Evolutionary conservation across 2,888 invertebrate species (phyloP), one percentile per base, ranked within the genome.

Genomic region (Patella ulyssiponensis): DNA sequence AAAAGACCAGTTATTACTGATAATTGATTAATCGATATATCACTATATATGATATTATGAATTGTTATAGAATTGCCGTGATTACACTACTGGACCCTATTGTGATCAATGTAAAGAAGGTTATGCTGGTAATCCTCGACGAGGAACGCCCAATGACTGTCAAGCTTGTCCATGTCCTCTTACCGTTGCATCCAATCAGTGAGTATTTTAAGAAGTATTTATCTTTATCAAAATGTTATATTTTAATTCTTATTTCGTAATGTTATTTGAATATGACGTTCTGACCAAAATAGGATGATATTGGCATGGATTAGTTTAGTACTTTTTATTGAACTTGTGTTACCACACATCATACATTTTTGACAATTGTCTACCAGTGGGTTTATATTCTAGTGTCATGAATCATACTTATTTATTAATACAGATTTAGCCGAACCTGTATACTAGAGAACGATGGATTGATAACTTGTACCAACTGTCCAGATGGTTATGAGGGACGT

Each of bases 81-180:
- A 92, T 81, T 91, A 92, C 83, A 92, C 92, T 7, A 88, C 88
- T 77, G 92, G 92, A 11, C 82, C 84, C 9, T 82, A 87, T 70
- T 92, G 92, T 73, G 93, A 93, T 77, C 92, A 92, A 14, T 98
- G 98, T 88, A 94, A 94, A 3, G 93, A 94, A 0, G 97, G 97
- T 71, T 95, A 94, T 76, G 97, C 95, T 89, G 96, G 96, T 0
- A 96, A 97, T 92, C 96, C 96, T 0, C 93, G 94, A 11, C 94
- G 94, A 79, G 96, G 96, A 77, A 94, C 95, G 70, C 93, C 91
- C n/a, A 83, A 85, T 75, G 92, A 94, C 23, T 98, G 98, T 91
- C 93, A 93, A 85, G 93, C 94, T 0, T 97, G 96, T 88, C 95
- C 96, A 0, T 98, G 98, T 88, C 98, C 98, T 0, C 94, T 95